Evolutionary conservation across 2,888 invertebrate species (phyloP).

Genomic region (Cephus sareptanus): DNA sequence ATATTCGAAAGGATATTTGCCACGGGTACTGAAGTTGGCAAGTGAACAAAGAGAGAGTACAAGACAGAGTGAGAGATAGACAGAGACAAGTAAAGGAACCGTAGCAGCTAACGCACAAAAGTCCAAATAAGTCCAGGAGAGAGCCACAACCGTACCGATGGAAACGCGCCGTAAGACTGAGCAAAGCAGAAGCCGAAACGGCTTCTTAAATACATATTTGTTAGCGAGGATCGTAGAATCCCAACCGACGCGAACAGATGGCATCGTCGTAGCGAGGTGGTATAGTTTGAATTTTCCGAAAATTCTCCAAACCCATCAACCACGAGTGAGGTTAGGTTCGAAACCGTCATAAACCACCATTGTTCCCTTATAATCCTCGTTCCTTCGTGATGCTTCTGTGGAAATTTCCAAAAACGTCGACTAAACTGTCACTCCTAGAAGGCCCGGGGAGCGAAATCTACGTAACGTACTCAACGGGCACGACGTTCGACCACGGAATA

Average conservation of each 20-base stretch:
- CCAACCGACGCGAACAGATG: not conserved
- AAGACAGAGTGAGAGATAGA: not conserved
- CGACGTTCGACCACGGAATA: not conserved
- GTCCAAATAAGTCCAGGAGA: not conserved
- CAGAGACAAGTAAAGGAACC: conserved; percentile 19
- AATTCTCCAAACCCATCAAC: not conserved
- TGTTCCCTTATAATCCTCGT: not conserved
- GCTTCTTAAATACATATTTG: not conserved
- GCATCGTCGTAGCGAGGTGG: not conserved
- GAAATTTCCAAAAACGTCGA: not conserved
- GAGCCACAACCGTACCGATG: not conserved
- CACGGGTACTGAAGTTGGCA: conserved; percentile 4
- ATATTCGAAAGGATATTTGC: not conserved
- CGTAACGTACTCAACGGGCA: not conserved
- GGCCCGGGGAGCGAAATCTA: not conserved
- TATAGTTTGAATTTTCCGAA: not conserved
- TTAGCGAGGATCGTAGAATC: not conserved
- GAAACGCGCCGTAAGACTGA: not conserved
- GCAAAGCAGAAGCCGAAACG: not conserved
- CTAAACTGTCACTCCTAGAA: not conserved
- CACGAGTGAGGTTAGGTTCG: not conserved
- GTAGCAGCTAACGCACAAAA: conserved; percentile 11
- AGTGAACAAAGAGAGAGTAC: not conserved
- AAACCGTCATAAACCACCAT: not conserved
- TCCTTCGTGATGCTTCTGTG: not conserved